Conservation (phyloP, 2,797 vertebrate species). For the Trichosurus vulpecula region DNA sequence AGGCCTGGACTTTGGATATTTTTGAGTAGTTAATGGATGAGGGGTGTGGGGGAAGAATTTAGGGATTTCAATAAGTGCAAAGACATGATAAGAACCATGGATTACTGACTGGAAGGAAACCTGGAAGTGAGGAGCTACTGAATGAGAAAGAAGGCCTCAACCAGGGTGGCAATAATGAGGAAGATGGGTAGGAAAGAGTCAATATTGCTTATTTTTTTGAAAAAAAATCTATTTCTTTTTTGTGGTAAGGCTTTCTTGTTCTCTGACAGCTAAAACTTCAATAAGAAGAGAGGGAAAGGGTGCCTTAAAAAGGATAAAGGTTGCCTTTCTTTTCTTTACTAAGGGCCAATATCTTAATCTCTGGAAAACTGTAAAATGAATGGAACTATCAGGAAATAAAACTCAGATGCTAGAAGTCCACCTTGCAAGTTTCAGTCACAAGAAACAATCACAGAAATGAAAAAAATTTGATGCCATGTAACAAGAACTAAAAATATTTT, state of each 20-base stretch:
- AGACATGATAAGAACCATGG: not conserved
- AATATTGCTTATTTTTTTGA: not conserved
- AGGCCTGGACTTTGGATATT: not conserved
- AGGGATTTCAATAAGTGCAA: not conserved
- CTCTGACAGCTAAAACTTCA: not conserved
- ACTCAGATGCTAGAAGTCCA: slow-evolving; percentile 42
- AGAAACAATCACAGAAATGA: slow-evolving; percentile 48
- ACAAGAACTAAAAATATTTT: slow-evolving; percentile 72
- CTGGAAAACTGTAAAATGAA: slow-evolving; percentile 53
- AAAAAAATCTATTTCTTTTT: not conserved
- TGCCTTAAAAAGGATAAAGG: slow-evolving; percentile 51
- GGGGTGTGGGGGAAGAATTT: not conserved
- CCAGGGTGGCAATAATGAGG: not conserved
- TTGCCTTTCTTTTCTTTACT: not conserved
- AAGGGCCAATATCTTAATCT: slow-evolving; percentile 24
- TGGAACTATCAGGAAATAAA: slow-evolving; percentile 50
- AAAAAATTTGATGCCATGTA: slow-evolving; percentile 59
- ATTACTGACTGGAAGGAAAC: not conserved
- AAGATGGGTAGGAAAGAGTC: not conserved
- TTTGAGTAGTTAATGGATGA: not conserved
- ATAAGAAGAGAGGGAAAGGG: not conserved
- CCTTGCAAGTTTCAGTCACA: slow-evolving; percentile 64
- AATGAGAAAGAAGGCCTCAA: not conserved
- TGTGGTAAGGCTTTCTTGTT: not conserved
- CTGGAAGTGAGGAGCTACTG: not conserved